phyloP scores from a whole-genome alignment of 2,888 invertebrate species.

The Drosophila ochracea region DNA sequence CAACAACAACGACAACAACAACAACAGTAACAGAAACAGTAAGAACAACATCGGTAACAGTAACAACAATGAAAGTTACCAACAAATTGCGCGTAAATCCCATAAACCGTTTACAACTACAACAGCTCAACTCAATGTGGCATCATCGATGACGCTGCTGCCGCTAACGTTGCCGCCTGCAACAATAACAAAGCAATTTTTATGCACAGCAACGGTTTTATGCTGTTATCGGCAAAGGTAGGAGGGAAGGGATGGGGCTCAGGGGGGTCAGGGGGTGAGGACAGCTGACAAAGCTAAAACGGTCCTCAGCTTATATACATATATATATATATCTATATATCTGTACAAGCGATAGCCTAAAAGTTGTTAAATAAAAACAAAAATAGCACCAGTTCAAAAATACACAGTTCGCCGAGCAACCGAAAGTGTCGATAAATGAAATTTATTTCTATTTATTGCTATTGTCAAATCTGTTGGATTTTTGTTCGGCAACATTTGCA shows the following conservation, averaged over 20 bases:
- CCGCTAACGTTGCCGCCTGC: slow-evolving; percentile 62
- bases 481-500: slow-evolving; percentile 37
- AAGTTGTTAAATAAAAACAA: slow-evolving; percentile 46
- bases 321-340: neutral
- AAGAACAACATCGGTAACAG: slow-evolving; percentile 19
- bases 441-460: slow-evolving; percentile 71
- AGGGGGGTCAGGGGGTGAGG: neutral
- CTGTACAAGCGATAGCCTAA: slow-evolving; percentile 40
- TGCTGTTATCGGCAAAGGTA: slow-evolving; percentile 21
- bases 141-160: slow-evolving; percentile 65
- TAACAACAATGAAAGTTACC: slow-evolving; percentile 72
- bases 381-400: neutral
- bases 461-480: slow-evolving; percentile 42
- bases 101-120: slow-evolving; percentile 82
- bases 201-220: slow-evolving; percentile 67
- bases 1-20: slow-evolving; percentile 15
- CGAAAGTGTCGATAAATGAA: slow-evolving; percentile 60
- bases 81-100: slow-evolving; percentile 83
- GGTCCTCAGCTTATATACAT: slow-evolving; percentile 37
- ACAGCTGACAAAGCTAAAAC: slow-evolving; percentile 69
- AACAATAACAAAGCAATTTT: slow-evolving; percentile 80
- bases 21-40: slow-evolving; percentile 13
- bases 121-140: slow-evolving; percentile 66
- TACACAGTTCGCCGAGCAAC: slow-evolving; percentile 7
- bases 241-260: neutral